Percentiles rank a stretch among this genome's conserved stretches.
Evolutionary conservation across 35 echinoderm and acorn worm species (phyloP).

Genomic region (Chiridota heheva): DNA sequence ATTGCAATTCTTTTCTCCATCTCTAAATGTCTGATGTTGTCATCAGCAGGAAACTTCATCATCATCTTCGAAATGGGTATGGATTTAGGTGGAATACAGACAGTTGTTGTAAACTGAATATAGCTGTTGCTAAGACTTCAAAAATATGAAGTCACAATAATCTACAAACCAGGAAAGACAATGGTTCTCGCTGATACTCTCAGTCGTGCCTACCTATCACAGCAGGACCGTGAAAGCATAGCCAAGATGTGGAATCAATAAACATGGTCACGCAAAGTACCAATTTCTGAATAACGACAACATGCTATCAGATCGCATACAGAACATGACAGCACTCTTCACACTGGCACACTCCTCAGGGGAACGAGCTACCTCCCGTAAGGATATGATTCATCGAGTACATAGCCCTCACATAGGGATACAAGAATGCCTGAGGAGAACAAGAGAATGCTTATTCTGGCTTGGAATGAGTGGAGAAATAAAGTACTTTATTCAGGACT

Average conservation of each 20-base stretch:
- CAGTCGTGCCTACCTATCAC: slow-evolving; percentile 55
- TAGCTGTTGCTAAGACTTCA: slow-evolving; percentile 62
- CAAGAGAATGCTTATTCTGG: slow-evolving; percentile 4
- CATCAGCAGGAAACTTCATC: too few relatives aligned
- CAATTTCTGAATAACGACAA: slow-evolving; percentile 24
- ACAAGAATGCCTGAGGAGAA: not conserved
- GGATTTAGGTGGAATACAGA: too few relatives aligned
- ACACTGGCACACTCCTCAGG: slow-evolving; percentile 27
- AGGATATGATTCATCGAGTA: not conserved
- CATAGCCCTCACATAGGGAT: slow-evolving; percentile 7
- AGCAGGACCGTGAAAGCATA: not conserved
- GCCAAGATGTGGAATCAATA: slow-evolving; percentile 30
- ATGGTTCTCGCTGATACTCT: slow-evolving; percentile 70
- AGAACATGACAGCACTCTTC: slow-evolving; percentile 32
- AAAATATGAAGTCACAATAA: slow-evolving; percentile 29
- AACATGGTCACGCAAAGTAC: slow-evolving; percentile 34
- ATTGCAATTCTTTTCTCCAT: too few relatives aligned
- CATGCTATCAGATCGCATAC: slow-evolving; percentile 30
- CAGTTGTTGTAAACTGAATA: too few relatives aligned
- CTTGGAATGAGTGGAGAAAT: slow-evolving; percentile 31
- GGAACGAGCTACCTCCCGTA: slow-evolving; percentile 33
- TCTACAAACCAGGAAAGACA: slow-evolving; percentile 49
- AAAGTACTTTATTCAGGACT: slow-evolving; percentile 44
- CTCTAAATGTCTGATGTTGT: too few relatives aligned
- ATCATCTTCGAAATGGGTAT: too few relatives aligned